phyloP scores from a whole-genome alignment of 1,140 invertebrate species.

The Zaprionus taronus region DNA sequence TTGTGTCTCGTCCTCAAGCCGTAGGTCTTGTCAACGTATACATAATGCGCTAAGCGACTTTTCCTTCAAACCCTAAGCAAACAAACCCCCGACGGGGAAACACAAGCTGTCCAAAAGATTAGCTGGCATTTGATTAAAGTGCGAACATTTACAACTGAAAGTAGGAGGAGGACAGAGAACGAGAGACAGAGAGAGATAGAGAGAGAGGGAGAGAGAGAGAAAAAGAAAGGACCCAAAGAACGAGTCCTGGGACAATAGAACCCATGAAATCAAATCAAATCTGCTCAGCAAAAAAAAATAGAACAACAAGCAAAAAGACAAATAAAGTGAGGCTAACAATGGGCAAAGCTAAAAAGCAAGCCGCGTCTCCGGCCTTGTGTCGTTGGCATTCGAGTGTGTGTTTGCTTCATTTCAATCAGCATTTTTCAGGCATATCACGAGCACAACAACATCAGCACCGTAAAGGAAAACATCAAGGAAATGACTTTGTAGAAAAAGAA shows the following conservation, averaged over 20 bases:
- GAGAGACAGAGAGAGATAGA: background rate
- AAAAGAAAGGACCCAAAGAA: conserved; percentile 7
- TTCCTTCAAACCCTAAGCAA: conserved; percentile 40
- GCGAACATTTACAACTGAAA: conserved; percentile 61
- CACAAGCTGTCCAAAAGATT: conserved; percentile 62
- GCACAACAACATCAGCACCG: conserved; percentile 37
- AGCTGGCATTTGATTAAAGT: conserved; percentile 76
- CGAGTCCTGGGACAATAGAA: conserved; percentile 48
- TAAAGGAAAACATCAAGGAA: conserved; percentile 72
- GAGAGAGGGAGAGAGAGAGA: background rate
- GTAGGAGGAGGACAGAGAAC: background rate
- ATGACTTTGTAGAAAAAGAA: conserved; percentile 69
- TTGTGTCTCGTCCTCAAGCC: conserved; percentile 9
- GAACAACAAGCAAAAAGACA: conserved; percentile 43
- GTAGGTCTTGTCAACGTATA: conserved; percentile 40
- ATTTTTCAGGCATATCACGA: conserved; percentile 54
- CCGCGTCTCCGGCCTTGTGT: conserved; percentile 4
- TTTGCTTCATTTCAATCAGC: conserved; percentile 70
- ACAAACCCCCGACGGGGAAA: conserved; percentile 48
- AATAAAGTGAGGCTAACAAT: conserved; percentile 64
- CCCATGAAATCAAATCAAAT: conserved; percentile 71
- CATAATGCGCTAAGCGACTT: conserved; percentile 65
- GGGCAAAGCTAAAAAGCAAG: conserved; percentile 38
- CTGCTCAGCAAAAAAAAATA: conserved; percentile 41
- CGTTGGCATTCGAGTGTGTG: conserved; percentile 20